Conservation (phyloP, 2,113 vertebrate species). For the Saguinus midas region DNA sequence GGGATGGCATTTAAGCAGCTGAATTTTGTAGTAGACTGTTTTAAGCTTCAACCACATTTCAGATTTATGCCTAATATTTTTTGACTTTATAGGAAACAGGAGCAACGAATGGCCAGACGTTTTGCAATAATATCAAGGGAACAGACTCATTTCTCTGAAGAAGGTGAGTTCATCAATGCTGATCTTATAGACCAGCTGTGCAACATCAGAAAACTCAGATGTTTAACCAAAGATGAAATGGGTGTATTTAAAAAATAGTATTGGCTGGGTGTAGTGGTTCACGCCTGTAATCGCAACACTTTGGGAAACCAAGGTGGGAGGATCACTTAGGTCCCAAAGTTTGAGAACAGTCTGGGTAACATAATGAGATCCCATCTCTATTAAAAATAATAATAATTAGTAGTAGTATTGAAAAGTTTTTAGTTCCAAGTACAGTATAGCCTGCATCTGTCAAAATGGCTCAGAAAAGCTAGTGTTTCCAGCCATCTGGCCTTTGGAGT, state of each 20-base stretch:
- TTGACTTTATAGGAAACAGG: slow-evolving; percentile 66
- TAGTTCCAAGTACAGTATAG: not conserved
- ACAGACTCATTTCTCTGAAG: not conserved
- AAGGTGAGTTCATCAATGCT: slow-evolving; percentile 10
- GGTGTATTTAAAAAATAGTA: not conserved
- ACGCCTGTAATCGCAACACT: no score
- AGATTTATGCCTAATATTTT: not conserved
- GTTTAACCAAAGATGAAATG: not conserved
- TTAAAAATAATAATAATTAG: no score
- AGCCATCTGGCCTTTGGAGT: not conserved
- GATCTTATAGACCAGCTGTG: not conserved
- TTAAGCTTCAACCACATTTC: not conserved
- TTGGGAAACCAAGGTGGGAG: no score
- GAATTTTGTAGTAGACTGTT: not conserved
- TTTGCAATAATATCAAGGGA: not conserved
- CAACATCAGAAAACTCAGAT: not conserved
- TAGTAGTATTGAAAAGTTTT: not conserved
- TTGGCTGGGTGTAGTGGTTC: no score
- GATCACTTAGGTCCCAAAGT: no score
- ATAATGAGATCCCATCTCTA: no score
- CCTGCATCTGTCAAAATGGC: not conserved
- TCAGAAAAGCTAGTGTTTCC: not conserved
- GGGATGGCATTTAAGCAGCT: not conserved
- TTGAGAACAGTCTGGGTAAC: no score
- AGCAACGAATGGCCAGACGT: slow-evolving; percentile 40